Conservation (phyloP, 2,797 vertebrate species). For the Eulemur coronatus region DNA sequence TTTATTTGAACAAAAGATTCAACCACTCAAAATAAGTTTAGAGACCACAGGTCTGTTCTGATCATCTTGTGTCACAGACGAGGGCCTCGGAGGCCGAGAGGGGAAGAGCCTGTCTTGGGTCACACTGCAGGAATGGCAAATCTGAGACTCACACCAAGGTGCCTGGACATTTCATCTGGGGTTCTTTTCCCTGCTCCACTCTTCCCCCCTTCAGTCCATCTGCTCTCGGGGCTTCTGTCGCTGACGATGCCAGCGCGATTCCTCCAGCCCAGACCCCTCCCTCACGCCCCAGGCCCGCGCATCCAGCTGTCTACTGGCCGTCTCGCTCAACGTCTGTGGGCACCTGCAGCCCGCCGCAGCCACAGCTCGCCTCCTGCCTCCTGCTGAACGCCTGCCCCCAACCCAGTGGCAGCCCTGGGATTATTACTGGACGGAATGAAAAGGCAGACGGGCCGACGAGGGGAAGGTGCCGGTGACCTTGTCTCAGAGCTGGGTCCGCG, state of each 20-base stretch:
- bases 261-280: background rate
- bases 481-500: background rate
- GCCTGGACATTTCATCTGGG: background rate
- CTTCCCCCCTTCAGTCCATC: background rate
- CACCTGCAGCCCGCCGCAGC: background rate
- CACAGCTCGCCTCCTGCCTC: background rate
- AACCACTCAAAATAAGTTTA: conserved; percentile 2
- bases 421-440: background rate
- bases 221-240: background rate
- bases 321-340: background rate
- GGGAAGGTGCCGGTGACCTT: background rate
- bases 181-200: background rate
- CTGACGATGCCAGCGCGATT: background rate
- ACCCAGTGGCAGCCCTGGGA: background rate
- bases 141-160: background rate
- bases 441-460: background rate
- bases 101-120: background rate
- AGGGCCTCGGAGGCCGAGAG: background rate
- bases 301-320: background rate
- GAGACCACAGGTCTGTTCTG: background rate
- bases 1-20: conserved; percentile 12
- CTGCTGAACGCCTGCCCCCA: background rate
- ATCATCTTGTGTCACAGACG: conserved; percentile 39
- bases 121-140: background rate
- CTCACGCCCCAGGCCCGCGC: background rate